Percentiles rank a stretch among this genome's conserved stretches.
phyloP scores from a whole-genome alignment of 2,888 invertebrate genomes.

The Mylabris sibirica region DNA sequence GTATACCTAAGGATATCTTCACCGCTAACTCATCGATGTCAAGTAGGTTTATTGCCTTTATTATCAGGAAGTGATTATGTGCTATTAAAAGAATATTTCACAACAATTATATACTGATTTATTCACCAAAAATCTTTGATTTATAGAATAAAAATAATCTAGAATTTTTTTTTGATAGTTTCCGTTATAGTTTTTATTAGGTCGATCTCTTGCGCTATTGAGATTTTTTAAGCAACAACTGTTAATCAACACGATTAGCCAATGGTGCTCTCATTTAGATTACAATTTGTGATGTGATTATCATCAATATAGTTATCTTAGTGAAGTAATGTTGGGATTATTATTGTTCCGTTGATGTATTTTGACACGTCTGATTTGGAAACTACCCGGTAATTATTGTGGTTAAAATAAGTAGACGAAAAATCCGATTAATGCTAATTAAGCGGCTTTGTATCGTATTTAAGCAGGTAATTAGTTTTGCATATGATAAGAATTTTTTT shows the following conservation, averaged over 20 bases:
- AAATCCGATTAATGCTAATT: no score
- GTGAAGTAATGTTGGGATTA: background rate
- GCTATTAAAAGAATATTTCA: background rate
- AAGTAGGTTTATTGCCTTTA: conserved; percentile 15
- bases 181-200: background rate
- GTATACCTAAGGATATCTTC: conserved; percentile 15
- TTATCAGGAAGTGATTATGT: conserved; percentile 16
- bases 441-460: no score
- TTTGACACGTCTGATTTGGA: background rate
- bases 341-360: background rate
- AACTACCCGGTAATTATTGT: background rate
- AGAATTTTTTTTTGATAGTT: background rate
- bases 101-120: background rate
- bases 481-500: no score
- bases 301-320: background rate
- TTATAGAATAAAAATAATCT: background rate
- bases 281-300: background rate
- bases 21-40: conserved; percentile 11
- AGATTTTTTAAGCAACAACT: background rate
- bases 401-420: no score
- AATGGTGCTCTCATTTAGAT: background rate
- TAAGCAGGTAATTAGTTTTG: no score
- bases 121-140: no score
- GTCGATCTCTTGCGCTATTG: background rate
- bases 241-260: background rate